Conservation (phyloP, 2,797 vertebrate genomes). For the Emys orbicularis region DNA sequence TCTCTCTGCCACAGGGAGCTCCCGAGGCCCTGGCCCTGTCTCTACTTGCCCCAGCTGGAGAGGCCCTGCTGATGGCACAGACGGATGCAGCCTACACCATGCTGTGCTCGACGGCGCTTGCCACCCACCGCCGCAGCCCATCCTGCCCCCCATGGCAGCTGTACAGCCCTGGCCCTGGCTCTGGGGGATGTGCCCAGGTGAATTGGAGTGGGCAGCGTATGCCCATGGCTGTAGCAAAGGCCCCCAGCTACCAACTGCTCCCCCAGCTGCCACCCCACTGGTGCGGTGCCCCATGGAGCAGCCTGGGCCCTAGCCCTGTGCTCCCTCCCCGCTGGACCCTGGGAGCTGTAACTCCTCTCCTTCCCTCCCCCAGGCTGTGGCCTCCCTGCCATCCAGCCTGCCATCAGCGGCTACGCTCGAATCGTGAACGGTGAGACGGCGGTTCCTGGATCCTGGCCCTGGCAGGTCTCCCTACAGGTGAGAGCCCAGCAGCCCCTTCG, state of each 20-base stretch:
- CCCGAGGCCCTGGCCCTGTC: not conserved
- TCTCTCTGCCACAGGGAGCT: not conserved
- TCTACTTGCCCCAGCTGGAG: accelerated
- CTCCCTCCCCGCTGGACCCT: not conserved
- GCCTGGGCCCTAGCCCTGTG: not conserved
- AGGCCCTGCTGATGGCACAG: too few relatives aligned
- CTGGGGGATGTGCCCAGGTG: not conserved
- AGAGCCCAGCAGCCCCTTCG: not conserved
- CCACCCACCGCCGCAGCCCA: not conserved
- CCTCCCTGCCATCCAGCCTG: constrained; percentile 84
- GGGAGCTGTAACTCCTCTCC: not conserved
- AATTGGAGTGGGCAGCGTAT: too few relatives aligned
- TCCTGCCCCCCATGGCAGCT: accelerated
- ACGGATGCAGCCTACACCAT: not conserved
- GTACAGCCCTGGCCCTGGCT: not conserved
- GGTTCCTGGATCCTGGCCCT: constrained; percentile 91
- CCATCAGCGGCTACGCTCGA: constrained; percentile 83
- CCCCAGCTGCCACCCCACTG: not conserved
- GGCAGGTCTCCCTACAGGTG: constrained; percentile 94
- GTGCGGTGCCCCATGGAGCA: not conserved
- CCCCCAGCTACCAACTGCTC: not conserved
- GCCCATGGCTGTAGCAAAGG: not conserved
- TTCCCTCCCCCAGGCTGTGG: constrained; percentile 85
- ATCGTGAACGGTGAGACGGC: constrained; percentile 90
- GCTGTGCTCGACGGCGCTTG: not conserved